phyloP scores from a whole-genome alignment of 2,797 vertebrate genomes.

The Diplodus puntazzo region DNA sequence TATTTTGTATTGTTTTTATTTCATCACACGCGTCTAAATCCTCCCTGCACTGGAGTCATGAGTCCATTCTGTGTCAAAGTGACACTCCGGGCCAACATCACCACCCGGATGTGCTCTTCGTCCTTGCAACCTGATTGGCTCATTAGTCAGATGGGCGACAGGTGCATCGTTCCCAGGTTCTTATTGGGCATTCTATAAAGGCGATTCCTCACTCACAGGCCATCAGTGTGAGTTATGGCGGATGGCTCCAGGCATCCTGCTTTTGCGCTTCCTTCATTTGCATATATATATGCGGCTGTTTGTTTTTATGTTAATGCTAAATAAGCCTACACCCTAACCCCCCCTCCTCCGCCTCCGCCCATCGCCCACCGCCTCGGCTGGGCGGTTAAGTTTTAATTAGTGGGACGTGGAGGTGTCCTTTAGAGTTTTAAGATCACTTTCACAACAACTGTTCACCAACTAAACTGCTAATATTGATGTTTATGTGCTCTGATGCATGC shows the following conservation, averaged over 20 bases:
- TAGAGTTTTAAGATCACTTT: conserved; percentile 76
- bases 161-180: conserved; percentile 76
- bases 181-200: conserved; percentile 71
- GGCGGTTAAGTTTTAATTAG: conserved; percentile 77
- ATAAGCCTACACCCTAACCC: conserved; percentile 48
- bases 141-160: conserved; percentile 79
- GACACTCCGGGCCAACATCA: conserved; percentile 56
- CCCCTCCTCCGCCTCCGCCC: neutral
- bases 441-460: conserved; percentile 68
- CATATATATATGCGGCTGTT: conserved; percentile 73
- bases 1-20: neutral
- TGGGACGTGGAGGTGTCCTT: conserved; percentile 71
- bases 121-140: conserved; percentile 79
- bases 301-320: conserved; percentile 80
- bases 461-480: conserved; percentile 71
- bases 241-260: conserved; percentile 64
- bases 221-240: conserved; percentile 76
- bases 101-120: conserved; percentile 64
- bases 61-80: conserved; percentile 8
- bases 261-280: conserved; percentile 69
- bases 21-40: conserved; percentile 12
- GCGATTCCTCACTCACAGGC: conserved; percentile 72
- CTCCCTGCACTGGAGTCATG: conserved; percentile 8
- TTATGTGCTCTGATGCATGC: conserved; percentile 69
- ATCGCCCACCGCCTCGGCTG: conserved; percentile 43